phyloP scores from a whole-genome alignment of 2,888 invertebrate species.

The Hydriomena furcata region DNA sequence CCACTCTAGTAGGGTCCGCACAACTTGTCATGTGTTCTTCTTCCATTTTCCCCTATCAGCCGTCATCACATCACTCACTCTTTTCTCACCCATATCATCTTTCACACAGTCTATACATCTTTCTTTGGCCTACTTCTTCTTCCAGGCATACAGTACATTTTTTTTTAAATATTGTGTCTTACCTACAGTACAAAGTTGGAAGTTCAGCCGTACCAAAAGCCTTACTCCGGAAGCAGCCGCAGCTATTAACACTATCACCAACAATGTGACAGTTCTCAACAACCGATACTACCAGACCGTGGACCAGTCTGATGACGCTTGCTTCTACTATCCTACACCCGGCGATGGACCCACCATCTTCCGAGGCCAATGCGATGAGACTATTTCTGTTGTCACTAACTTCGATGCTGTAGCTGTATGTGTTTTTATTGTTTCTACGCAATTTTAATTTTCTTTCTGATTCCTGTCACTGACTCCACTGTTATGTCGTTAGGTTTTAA shows the following conservation, averaged over 20 bases:
- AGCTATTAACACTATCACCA: constrained; percentile 36
- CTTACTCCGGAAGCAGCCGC: constrained; percentile 31
- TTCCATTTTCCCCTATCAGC: no score
- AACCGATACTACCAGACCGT: constrained; percentile 43
- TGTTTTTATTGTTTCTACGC: constrained; percentile 9
- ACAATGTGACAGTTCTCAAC: constrained; percentile 39
- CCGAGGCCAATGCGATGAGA: constrained; percentile 52
- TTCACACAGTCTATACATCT: no score
- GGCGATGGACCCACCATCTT: constrained; percentile 36
- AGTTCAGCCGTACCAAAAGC: constrained; percentile 47
- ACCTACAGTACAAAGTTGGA: constrained; percentile 62
- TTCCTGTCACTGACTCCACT: no score
- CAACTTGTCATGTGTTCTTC: no score
- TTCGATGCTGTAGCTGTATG: constrained; percentile 47
- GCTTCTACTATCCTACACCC: constrained; percentile 50
- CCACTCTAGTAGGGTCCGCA: no score
- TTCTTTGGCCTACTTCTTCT: no score
- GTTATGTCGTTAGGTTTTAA: no score
- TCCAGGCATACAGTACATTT: not conserved
- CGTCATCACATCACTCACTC: no score
- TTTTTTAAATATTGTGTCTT: not conserved
- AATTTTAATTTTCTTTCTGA: no score
- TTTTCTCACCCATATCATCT: no score
- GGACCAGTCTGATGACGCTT: constrained; percentile 42
- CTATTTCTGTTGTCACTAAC: constrained; percentile 52